Conservation (phyloP, 2,888 invertebrate genomes). For the Synergus laeviventris region DNA sequence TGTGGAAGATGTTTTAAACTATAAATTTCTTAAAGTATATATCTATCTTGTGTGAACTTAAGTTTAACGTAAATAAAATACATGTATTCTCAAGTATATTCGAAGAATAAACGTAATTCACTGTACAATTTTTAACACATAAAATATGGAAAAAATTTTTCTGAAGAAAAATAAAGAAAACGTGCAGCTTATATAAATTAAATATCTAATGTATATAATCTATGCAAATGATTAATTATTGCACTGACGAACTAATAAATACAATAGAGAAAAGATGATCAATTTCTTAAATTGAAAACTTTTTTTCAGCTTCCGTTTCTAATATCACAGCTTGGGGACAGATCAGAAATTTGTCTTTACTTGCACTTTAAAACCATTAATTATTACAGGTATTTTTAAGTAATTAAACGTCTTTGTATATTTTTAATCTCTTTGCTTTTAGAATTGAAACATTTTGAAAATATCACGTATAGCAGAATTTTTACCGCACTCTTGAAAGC, state of each 20-base stretch:
- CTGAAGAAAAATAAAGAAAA: background rate
- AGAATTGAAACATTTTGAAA: background rate
- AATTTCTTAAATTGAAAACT: conserved; percentile 18
- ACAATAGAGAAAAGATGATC: conserved; percentile 28
- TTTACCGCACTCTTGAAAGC: conserved; percentile 5
- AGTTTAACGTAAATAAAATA: background rate
- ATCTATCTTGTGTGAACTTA: background rate
- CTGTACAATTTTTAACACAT: background rate
- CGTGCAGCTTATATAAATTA: background rate
- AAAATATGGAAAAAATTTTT: background rate
- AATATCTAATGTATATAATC: background rate
- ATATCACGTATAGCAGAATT: conserved; percentile 30
- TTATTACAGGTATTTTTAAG: background rate
- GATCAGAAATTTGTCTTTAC: background rate
- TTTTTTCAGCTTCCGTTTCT: conserved; percentile 11
- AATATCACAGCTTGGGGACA: conserved; percentile 38
- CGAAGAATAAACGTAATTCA: background rate
- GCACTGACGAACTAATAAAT: conserved; percentile 22
- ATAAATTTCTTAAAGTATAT: background rate
- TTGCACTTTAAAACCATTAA: background rate
- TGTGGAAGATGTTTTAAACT: background rate
- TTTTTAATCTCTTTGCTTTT: background rate
- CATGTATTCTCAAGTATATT: too few species aligned
- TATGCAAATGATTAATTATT: conserved; percentile 19
- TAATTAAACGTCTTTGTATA: background rate